Evolutionary conservation across 2,113 vertebrate genomes (phyloP), one percentile per base, ranked within the genome.

Genomic region (Muscicapa adusta): DNA sequence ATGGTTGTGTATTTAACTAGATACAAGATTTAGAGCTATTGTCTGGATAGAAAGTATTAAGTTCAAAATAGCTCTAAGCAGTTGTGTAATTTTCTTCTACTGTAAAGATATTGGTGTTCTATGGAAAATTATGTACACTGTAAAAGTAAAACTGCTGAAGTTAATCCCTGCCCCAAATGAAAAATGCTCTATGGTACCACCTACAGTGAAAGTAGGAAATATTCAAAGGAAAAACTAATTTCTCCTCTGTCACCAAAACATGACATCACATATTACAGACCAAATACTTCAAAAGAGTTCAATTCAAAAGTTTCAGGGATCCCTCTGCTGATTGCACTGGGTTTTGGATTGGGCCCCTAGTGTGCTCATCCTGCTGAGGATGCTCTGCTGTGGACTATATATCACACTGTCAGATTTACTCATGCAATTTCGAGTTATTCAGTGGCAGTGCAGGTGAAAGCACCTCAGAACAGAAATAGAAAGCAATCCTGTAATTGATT

Each of bases 381-480:
- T 75, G 57, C 60, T 94, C 86, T 94, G 1, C 71, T 88, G 40
- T 38, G 48, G 22, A 86, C 82, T 62, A 38, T 71, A 62, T 71
- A 96, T 89, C 57, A 84, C 42, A 61, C 22, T 93, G 93, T 81
- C 91, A 97, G 94, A 95, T 96, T 96, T 96, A 96, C 92, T 88
- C 62, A 26, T 14, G 12, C 2, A 51, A 73, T 95, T 96, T 93
- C 24, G 40, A 63, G 88, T 82, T 93, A 91, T 48, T 94, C 86
- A 60, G 42, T 76, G 81, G 48, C 85, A 91, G 29, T 51, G 81
- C 92, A 94, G 76, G 68, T 93, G 76, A 97, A 97, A 93, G 65
- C 40, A 82, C 75, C 97, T 96, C 94, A 91, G 85, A 71, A 83
- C 34, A 79, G 91, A 91, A 89, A 89, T 61, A 76, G 96, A 96